Base-by-base conservation (phyloP, 2,797 vertebrate species). In the Chromis chromis region DNA sequence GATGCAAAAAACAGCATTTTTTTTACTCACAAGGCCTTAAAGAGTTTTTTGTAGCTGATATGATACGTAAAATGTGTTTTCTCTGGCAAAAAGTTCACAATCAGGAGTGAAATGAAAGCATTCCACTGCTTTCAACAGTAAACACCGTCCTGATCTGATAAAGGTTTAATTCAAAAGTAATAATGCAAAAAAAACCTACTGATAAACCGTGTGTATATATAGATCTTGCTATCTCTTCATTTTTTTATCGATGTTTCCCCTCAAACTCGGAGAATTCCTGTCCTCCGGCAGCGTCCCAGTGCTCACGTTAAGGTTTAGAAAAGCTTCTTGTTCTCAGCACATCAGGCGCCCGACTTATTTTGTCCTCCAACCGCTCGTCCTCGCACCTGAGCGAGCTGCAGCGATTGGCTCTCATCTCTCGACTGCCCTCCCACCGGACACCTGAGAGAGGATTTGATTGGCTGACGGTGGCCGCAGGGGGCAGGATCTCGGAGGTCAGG, bases 401-500 rank as follows among this genome's bases (percentile, higher is more conserved):
- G 82, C 49, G 91, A 91, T 76, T 86, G 89, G 87, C 87, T 91
- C 65, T 48, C 64, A 49, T 83, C 66, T 81, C 77, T 79, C 78
- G 62, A 69, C 74, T 60, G 86, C 82, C 82, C 83, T 86, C 89
- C 88, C 85, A 73, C 76, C 74, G 65, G 84, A 88, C 89, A 88
- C 77, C 72, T 13, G 21, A 75, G 78, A 86, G 82, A 74, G 42
- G 64, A 65, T 73, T 50, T 77, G 75, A 81, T 73, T 87, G 74
- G 80, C 52, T 66, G 74, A 52, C 11, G 58, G 78, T 70, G 81
- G 79, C 66, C 22, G 50, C 62, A 52, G 76, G 57, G 53, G 78
- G 64, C 46, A 76, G 24, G 24, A 3, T 75, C 91, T 95, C 88
- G 91, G 50, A 12, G 72, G 96, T 99, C 98, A 99, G 66, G 97